phyloP scores from a whole-genome alignment of 2,797 vertebrate genomes.

The Sebastes variabilis region DNA sequence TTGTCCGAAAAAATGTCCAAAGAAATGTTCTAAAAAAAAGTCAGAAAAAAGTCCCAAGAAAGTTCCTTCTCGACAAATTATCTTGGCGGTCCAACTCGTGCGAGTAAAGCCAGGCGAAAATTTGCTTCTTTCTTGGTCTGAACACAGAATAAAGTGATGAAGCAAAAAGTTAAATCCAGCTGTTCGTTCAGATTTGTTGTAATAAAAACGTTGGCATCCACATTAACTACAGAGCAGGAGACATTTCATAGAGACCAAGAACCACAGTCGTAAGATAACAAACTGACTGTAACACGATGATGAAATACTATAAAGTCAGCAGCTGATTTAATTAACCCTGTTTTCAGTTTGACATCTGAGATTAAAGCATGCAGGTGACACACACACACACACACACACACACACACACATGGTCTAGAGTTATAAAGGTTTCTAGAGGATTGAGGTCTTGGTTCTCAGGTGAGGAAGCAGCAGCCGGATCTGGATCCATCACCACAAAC shows the following conservation, averaged over 20 bases:
- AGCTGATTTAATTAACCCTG: slow-evolving; percentile 37
- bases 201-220: not conserved
- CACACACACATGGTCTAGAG: not conserved
- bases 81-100: too few relatives aligned
- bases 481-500: not conserved
- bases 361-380: slow-evolving; percentile 33
- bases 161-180: not conserved
- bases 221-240: not conserved
- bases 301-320: not conserved
- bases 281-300: not conserved
- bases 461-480: not conserved
- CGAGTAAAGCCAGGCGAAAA: too few relatives aligned
- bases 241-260: slow-evolving; percentile 1
- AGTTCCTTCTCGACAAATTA: too few relatives aligned
- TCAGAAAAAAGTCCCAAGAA: too few relatives aligned
- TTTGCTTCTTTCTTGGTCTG: too few relatives aligned
- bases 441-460: not conserved
- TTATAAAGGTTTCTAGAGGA: not conserved
- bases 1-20: too few relatives aligned
- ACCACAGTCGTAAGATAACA: not conserved
- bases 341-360: slow-evolving; percentile 51
- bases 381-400: not conserved
- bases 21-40: too few relatives aligned
- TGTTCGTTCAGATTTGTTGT: not conserved
- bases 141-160: not conserved